Conservation (phyloP, 2,797 vertebrate species). For the Pogoniulus pusillus region DNA sequence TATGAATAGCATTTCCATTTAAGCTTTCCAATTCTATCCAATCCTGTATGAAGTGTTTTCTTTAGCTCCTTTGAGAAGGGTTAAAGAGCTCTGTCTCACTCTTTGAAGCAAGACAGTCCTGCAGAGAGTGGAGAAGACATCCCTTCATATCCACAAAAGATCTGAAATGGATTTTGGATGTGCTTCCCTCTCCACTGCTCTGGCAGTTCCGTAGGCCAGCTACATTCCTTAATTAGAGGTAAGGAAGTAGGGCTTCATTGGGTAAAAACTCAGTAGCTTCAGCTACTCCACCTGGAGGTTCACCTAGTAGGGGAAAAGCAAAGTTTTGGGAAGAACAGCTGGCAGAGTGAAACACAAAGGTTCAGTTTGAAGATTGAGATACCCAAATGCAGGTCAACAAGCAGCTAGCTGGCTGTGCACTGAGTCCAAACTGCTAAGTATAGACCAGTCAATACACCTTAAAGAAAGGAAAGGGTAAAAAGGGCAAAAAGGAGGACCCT, state of each 20-base stretch:
- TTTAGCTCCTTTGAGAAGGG: too few relatives aligned
- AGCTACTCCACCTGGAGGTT: not conserved
- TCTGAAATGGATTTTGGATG: not conserved
- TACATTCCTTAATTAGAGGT: not conserved
- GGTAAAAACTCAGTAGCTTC: not conserved
- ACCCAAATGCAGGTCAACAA: not conserved
- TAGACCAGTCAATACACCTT: not conserved
- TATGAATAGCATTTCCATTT: too few relatives aligned
- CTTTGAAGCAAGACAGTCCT: not conserved
- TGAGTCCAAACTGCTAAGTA: not conserved
- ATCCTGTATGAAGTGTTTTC: too few relatives aligned
- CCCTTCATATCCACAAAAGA: not conserved
- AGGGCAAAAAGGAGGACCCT: too few relatives aligned
- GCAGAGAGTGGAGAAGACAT: not conserved
- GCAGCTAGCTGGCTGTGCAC: rapidly evolving
- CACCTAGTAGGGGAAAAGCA: not conserved
- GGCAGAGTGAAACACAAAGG: not conserved
- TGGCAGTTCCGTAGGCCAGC: not conserved
- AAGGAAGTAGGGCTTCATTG: not conserved
- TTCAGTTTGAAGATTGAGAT: not conserved
- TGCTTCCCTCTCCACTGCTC: not conserved
- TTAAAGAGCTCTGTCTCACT: too few relatives aligned
- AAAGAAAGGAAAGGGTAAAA: not conserved
- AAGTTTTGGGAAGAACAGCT: not conserved
- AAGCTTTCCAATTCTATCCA: too few relatives aligned